Conservation (phyloP, 2,888 invertebrate species). For the Myopa tessellatipennis region DNA sequence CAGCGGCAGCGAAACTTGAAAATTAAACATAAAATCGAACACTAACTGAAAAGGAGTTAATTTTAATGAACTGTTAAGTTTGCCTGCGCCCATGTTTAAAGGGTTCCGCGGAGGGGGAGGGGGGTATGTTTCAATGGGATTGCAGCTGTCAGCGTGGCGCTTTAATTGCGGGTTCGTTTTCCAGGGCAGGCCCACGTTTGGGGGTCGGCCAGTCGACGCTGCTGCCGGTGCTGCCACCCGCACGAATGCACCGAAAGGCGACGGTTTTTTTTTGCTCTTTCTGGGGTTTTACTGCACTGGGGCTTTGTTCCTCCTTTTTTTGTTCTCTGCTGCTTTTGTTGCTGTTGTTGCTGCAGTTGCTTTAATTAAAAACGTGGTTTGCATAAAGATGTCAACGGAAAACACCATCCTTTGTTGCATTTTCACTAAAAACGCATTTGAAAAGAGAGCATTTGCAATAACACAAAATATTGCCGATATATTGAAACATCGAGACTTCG, state of each 20-base stretch:
- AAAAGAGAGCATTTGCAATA: not conserved
- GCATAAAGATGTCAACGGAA: conserved; percentile 48
- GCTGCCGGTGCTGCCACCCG: conserved; percentile 17
- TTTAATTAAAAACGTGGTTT: conserved; percentile 62
- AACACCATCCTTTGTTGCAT: not conserved
- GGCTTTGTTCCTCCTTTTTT: not conserved
- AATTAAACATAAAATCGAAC: too few species aligned
- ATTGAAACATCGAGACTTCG: not conserved
- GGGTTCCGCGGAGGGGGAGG: not conserved
- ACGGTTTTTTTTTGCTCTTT: not conserved
- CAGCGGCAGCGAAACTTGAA: not conserved
- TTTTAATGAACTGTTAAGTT: not conserved
- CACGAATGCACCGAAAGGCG: conserved; percentile 19
- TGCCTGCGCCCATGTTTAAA: not conserved
- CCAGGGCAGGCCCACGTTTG: too few species aligned
- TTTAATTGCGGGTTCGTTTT: too few species aligned
- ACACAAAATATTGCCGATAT: not conserved
- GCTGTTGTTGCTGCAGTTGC: conserved; percentile 41
- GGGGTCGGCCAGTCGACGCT: not conserved
- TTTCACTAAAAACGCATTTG: not conserved
- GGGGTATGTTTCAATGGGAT: not conserved
- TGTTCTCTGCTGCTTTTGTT: conserved; percentile 36
- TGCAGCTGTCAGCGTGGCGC: not conserved
- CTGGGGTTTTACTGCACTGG: not conserved
- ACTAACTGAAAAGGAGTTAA: not conserved